Conservation (phyloP, 2,797 vertebrate genomes). For the Siniperca undulata region DNA sequence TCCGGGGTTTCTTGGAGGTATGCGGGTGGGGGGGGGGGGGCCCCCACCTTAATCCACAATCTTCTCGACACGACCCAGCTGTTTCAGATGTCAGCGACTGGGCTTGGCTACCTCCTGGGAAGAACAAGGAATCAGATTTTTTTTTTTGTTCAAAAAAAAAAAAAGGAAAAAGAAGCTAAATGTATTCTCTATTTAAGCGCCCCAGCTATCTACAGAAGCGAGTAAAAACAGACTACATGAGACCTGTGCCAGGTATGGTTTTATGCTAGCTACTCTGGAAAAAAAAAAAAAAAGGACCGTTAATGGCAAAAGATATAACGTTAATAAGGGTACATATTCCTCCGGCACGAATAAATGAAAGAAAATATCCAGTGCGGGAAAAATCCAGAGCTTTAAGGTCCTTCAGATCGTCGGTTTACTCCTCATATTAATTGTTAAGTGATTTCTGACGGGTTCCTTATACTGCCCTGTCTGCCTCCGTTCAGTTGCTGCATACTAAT, state of each 20-base stretch:
- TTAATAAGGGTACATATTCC: conserved; percentile 18
- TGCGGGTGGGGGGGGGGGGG: no score
- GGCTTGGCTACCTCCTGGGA: conserved; percentile 55
- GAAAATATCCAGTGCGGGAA: conserved; percentile 41
- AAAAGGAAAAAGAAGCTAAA: not conserved
- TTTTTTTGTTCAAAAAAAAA: conserved; percentile 43
- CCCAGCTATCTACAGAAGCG: not conserved
- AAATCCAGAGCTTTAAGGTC: conserved; percentile 35
- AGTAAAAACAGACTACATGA: conserved; percentile 15
- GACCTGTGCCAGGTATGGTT: conserved; percentile 55
- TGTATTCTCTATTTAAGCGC: not conserved
- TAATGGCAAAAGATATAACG: conserved; percentile 17
- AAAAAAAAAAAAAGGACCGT: conserved; percentile 14
- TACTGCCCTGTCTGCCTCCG: conserved; percentile 22
- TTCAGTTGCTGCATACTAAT: conserved; percentile 57
- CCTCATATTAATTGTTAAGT: conserved; percentile 30
- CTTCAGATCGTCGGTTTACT: not conserved
- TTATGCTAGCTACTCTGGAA: not conserved
- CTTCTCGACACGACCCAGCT: conserved; percentile 67
- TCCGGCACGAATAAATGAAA: conserved; percentile 16
- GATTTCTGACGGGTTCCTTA: not conserved
- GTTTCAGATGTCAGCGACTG: conserved; percentile 62
- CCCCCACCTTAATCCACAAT: conserved; percentile 73
- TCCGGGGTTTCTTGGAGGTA: conserved; percentile 20
- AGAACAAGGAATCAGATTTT: conserved; percentile 71